A percentile compares a stretch with the other conserved stretches of the same genome.
Conservation (phyloP, 2,888 invertebrate species). For the Drosophila pseudotakahashii region DNA sequence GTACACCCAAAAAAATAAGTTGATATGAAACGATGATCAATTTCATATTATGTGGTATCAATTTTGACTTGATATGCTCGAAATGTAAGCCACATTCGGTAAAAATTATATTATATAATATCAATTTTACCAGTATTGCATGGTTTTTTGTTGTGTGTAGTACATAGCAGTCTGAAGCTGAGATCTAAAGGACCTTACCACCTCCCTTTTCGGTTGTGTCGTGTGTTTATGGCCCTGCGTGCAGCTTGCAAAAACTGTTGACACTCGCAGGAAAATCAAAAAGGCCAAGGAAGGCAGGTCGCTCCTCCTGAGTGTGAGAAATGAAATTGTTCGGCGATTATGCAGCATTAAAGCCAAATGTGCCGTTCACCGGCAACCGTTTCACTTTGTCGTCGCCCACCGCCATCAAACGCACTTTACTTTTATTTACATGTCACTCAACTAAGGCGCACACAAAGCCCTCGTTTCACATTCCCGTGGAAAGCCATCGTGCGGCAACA, state of each 20-base stretch:
- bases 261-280: constrained; percentile 65
- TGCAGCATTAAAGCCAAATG: constrained; percentile 79
- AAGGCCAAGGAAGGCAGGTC: constrained; percentile 25
- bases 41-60: too few relatives aligned
- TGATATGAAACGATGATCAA: too few relatives aligned
- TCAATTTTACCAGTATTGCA: too few relatives aligned
- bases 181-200: constrained; percentile 12
- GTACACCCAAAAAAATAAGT: too few relatives aligned
- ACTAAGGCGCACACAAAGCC: constrained; percentile 27
- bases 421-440: constrained; percentile 73
- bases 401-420: constrained; percentile 62
- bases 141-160: background rate
- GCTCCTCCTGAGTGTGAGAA: constrained; percentile 55
- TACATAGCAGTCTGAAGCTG: constrained; percentile 1
- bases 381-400: constrained; percentile 38
- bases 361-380: constrained; percentile 66
- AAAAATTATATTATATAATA: too few relatives aligned
- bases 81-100: too few relatives aligned
- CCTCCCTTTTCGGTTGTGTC: constrained; percentile 21
- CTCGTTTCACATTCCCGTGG: background rate
- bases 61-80: too few relatives aligned
- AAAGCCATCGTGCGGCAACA: constrained; percentile 51
- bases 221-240: constrained; percentile 64
- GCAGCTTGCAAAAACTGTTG: constrained; percentile 73
- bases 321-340: constrained; percentile 80